phyloP scores from a whole-genome alignment of 1,140 invertebrate genomes.

The Daktulosphaira vitifoliae region DNA sequence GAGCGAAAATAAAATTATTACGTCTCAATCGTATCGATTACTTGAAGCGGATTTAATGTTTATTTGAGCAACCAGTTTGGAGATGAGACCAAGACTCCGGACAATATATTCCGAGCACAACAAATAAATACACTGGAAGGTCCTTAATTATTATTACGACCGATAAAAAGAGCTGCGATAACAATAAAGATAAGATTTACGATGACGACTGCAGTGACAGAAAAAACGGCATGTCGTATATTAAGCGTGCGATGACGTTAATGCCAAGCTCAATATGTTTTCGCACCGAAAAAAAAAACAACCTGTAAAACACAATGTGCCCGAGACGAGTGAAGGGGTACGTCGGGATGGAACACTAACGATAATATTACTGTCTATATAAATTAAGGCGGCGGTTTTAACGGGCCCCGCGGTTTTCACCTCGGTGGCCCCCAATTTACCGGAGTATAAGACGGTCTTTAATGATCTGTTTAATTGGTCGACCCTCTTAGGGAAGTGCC shows the following conservation, averaged over 20 bases:
- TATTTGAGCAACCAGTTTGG: not conserved
- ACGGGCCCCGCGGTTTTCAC: slow-evolving; percentile 10
- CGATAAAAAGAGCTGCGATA: not conserved
- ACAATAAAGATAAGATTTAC: slow-evolving; percentile 8
- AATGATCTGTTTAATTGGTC: slow-evolving; percentile 25
- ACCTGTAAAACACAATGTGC: too few relatives aligned
- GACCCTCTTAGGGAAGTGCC: not conserved
- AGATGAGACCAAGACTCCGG: not conserved
- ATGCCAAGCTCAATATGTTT: not conserved
- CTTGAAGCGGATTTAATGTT: too few relatives aligned
- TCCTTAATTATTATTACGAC: not conserved
- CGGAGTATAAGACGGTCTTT: not conserved
- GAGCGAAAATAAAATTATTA: too few relatives aligned
- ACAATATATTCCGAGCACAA: too few relatives aligned
- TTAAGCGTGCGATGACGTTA: not conserved
- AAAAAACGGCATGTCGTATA: slow-evolving; percentile 1
- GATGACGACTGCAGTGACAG: not conserved
- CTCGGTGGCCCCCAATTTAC: too few relatives aligned
- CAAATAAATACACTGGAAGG: too few relatives aligned
- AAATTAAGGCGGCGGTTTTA: not conserved
- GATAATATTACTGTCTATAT: not conserved
- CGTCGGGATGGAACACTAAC: not conserved
- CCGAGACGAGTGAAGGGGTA: not conserved
- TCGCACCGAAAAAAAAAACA: slow-evolving; percentile 17
- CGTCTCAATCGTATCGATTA: too few relatives aligned